These are phyloP conservation scores for Hypocryptadius cinnamomeus DNA, from an alignment of 2,113 vertebrate genomes.

Conservation along the genomic window DNA sequence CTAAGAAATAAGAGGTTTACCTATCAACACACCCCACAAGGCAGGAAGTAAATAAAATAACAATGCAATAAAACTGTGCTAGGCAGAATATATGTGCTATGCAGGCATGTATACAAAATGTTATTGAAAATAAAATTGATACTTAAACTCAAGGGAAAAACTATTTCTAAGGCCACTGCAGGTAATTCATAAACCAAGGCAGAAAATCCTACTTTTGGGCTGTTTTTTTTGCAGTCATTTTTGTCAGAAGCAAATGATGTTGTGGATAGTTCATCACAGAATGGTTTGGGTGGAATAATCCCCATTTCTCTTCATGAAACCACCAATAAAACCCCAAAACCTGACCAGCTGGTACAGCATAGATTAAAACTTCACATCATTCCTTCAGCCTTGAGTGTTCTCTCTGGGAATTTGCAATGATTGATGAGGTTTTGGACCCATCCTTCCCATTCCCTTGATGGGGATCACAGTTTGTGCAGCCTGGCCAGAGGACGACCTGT, in stretches of 20 bases:
- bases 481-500: neutral
- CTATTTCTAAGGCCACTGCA: neutral
- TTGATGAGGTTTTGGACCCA: neutral
- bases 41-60: neutral
- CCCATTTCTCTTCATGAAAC: neutral
- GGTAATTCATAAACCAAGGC: neutral
- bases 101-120: neutral
- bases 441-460: neutral
- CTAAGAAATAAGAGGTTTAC: neutral
- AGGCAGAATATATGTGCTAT: neutral
- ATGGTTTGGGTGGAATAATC: neutral
- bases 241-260: neutral
- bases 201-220: neutral
- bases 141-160: neutral
- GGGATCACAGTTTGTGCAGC: neutral
- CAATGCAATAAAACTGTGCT: neutral
- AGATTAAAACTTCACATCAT: neutral
- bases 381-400: fast-evolving
- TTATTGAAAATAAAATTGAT: neutral
- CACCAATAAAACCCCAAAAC: neutral
- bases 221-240: neutral
- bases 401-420: neutral
- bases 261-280: neutral
- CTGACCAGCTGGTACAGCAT: neutral
- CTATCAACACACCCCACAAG: neutral